These are phyloP conservation scores for Globodera rostochiensis DNA, from an alignment of 1,140 invertebrate species.

Conservation along the genomic window DNA sequence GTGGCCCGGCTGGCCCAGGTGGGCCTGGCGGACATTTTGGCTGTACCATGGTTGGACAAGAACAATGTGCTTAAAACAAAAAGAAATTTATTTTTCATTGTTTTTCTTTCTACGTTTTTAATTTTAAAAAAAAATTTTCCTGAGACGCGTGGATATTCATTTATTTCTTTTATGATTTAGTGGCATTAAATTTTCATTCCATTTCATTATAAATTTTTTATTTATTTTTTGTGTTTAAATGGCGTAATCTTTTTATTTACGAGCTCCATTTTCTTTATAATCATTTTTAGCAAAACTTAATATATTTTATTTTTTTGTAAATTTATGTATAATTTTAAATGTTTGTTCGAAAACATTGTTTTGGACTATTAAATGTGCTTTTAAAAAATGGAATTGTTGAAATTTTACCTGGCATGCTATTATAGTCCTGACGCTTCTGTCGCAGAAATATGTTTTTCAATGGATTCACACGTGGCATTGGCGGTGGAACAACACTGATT, in stretches of 20 bases:
- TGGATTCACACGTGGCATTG: slow-evolving; percentile 41
- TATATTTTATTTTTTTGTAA: too few species aligned
- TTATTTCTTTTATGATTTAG: too few species aligned
- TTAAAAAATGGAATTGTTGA: neutral
- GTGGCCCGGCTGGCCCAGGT: neutral
- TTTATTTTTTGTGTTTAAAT: too few species aligned
- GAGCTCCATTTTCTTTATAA: too few species aligned
- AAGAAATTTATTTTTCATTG: too few species aligned
- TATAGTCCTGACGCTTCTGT: slow-evolving; percentile 27
- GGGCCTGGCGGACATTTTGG: slow-evolving; percentile 34
- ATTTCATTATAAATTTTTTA: too few species aligned
- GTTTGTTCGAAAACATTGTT: neutral
- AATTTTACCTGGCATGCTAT: neutral
- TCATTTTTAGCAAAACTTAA: too few species aligned
- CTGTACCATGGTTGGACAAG: neutral
- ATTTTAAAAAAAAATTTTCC: too few species aligned
- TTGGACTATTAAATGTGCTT: neutral
- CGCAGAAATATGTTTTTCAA: slow-evolving; percentile 43
- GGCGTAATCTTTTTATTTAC: too few species aligned
- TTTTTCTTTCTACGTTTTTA: too few species aligned
- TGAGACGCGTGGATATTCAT: too few species aligned
- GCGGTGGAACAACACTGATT: slow-evolving; percentile 42
- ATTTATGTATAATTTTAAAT: neutral
- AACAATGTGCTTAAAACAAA: neutral
- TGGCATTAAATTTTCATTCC: too few species aligned